Evolutionary conservation across 2,797 vertebrate genomes (phyloP).

Genomic region (Phylloscopus collybita): DNA sequence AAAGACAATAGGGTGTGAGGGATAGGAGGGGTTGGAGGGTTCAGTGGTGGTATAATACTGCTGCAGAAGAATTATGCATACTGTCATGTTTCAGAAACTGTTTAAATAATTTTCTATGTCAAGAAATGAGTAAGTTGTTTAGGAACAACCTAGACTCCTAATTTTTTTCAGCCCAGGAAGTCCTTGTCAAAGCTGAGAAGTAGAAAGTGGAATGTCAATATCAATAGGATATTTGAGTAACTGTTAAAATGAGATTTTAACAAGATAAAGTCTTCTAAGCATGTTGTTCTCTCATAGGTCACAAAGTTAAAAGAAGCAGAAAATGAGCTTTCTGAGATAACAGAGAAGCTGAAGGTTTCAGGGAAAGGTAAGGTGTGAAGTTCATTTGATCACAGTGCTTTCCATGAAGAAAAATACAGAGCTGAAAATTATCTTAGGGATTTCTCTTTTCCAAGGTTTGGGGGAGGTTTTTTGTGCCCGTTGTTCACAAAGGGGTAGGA

Average conservation of each 20-base stretch:
- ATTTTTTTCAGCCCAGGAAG: background rate
- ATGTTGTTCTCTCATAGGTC: constrained; percentile 76
- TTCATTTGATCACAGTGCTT: background rate
- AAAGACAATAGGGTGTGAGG: background rate
- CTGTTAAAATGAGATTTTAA: background rate
- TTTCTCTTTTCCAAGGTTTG: background rate
- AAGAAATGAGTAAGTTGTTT: background rate
- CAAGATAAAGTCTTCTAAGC: background rate
- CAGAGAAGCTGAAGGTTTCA: constrained; percentile 84
- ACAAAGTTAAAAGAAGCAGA: constrained; percentile 88
- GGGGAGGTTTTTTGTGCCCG: background rate
- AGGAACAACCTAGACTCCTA: background rate
- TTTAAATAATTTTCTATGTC: background rate
- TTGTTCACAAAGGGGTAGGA: background rate
- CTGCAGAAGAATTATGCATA: background rate
- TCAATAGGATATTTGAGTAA: background rate
- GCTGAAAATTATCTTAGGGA: background rate
- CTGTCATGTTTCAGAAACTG: background rate
- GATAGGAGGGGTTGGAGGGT: background rate
- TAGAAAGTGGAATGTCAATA: background rate
- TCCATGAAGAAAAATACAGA: background rate
- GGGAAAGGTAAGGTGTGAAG: constrained; percentile 81
- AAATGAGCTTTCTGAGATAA: constrained; percentile 87
- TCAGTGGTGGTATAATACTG: background rate
- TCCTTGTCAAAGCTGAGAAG: background rate